phyloP scores from a whole-genome alignment of 2,113 vertebrate genomes.

The Octodon degus region DNA sequence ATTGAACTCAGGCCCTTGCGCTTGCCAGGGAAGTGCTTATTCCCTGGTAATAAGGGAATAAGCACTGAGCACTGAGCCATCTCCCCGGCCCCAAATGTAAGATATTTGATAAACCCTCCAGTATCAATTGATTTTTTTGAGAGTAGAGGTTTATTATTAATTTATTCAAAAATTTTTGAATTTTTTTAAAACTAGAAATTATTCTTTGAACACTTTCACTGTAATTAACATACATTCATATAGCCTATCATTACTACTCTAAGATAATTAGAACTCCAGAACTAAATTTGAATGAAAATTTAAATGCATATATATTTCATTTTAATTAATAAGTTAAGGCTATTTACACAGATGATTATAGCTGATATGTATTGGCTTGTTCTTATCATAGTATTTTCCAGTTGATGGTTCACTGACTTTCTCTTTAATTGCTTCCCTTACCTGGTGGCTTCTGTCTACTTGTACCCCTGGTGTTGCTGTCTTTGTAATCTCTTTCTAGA shows the following conservation, averaged over 20 bases:
- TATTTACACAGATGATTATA: not conserved
- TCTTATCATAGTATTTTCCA: not conserved
- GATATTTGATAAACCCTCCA: not conserved
- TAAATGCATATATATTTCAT: not conserved
- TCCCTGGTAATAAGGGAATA: no score
- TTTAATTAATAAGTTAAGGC: not conserved
- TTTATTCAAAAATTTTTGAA: not conserved
- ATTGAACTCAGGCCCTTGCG: no score
- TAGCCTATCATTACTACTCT: not conserved
- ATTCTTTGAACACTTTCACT: not conserved
- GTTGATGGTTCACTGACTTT: not conserved
- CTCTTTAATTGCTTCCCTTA: not conserved
- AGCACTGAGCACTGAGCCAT: no score
- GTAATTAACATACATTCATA: not conserved
- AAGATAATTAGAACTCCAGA: conserved; percentile 14
- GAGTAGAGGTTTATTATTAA: not conserved
- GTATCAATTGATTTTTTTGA: not conserved
- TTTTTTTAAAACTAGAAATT: not conserved
- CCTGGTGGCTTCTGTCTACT: not conserved
- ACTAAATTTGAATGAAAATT: not conserved
- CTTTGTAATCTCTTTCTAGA: not conserved
- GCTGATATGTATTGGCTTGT: not conserved
- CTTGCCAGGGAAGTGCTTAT: no score
- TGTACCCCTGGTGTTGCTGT: not conserved
- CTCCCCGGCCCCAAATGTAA: no score